Conservation (phyloP, 2,888 invertebrate species). For the Galerucella calmariensis region DNA sequence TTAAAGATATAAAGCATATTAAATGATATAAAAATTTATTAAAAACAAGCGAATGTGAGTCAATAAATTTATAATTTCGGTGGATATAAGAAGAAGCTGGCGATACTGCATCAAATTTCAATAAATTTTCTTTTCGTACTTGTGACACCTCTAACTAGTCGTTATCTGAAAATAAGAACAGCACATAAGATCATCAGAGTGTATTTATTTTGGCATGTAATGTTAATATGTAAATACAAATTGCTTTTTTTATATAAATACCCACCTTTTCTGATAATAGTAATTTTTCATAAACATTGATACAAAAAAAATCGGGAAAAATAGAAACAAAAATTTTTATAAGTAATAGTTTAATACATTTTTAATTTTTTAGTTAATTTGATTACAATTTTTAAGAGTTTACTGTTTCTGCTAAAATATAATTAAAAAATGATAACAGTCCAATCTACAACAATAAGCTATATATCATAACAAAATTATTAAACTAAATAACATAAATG, state of each 20-base stretch:
- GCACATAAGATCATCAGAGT: neutral
- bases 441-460: neutral
- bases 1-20: neutral
- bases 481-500: slow-evolving; percentile 15
- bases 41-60: neutral
- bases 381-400: neutral
- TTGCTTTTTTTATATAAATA: too few relatives aligned
- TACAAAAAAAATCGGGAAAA: neutral
- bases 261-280: too few relatives aligned
- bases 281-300: too few relatives aligned
- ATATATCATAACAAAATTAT: slow-evolving; percentile 5
- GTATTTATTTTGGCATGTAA: neutral
- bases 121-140: neutral
- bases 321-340: neutral
- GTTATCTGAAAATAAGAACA: slow-evolving; percentile 10
- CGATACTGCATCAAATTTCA: neutral
- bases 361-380: neutral
- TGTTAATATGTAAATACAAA: neutral
- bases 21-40: neutral
- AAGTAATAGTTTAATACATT: neutral
- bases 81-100: neutral
- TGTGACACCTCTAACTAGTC: neutral
- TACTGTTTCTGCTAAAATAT: neutral
- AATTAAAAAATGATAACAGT: neutral
- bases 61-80: neutral